Conservation (phyloP, 2,113 vertebrate genomes). For the Ptyas mucosa region DNA sequence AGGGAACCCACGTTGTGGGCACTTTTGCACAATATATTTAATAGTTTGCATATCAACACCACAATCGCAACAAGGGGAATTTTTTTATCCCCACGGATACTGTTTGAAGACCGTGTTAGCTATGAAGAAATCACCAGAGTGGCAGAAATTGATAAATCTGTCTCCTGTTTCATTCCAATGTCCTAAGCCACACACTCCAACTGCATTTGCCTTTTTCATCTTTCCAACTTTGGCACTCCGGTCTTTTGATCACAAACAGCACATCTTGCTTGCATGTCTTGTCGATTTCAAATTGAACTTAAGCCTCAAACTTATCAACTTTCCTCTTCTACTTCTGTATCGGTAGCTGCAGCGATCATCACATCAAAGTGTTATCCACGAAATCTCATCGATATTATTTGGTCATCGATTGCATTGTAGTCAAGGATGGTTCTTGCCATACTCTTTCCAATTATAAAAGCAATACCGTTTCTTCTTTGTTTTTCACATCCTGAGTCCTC, state of each 20-base stretch:
- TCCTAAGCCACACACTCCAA: not conserved
- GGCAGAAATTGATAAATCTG: not conserved
- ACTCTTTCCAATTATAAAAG: not conserved
- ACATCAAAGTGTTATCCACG: not conserved
- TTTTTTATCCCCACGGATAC: not conserved
- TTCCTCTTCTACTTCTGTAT: not conserved
- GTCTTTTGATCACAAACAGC: not conserved
- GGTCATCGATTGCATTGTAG: not conserved
- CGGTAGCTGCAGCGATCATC: not conserved
- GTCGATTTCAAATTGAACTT: not conserved
- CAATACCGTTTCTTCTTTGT: not conserved
- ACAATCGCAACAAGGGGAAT: not conserved
- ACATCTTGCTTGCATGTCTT: not conserved
- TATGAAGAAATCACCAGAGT: not conserved
- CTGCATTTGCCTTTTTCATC: not conserved
- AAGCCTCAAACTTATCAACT: not conserved
- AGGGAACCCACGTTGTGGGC: not conserved
- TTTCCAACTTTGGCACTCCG: not conserved
- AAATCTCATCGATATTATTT: not conserved
- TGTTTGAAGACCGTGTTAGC: not conserved
- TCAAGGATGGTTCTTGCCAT: not conserved
- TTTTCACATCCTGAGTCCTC: not conserved
- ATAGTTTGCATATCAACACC: not conserved
- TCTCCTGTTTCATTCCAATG: not conserved
- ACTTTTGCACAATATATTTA: not conserved